Percentiles rank a stretch among this genome's conserved stretches.
Conservation (phyloP, 2,888 invertebrate species). For the Syrphus vitripennis region DNA sequence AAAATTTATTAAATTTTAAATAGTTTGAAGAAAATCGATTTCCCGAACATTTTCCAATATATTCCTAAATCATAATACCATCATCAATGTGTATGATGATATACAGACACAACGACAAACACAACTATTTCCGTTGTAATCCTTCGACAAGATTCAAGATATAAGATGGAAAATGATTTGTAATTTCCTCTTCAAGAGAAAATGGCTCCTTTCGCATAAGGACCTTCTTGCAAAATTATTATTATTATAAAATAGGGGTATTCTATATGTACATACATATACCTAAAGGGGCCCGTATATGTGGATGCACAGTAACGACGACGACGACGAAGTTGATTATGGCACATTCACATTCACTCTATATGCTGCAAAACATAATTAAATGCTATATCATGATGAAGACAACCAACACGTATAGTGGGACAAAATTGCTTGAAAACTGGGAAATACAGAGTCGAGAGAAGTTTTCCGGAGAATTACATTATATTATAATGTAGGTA, state of each 20-base stretch:
- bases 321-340: not conserved
- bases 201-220: not conserved
- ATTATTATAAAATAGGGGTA: not conserved
- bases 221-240: not conserved
- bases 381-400: not conserved
- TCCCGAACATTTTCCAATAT: not conserved
- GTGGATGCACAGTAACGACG: not conserved
- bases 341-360: not conserved
- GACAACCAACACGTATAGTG: not conserved
- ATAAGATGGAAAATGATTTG: not conserved
- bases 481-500: too few relatives aligned
- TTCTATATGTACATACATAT: too few relatives aligned
- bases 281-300: not conserved
- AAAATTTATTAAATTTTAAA: not conserved
- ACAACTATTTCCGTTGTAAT: not conserved
- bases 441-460: not conserved
- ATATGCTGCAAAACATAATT: not conserved
- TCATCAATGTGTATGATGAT: not conserved
- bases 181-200: constrained; percentile 1
- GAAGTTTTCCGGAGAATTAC: too few relatives aligned
- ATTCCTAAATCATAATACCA: not conserved
- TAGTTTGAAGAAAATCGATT: not conserved
- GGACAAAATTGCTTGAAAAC: not conserved
- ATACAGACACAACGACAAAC: not conserved
- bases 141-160: not conserved